These are phyloP conservation scores for Atta texana DNA, from an alignment of 1,140 invertebrate species.

Conservation along the genomic window DNA sequence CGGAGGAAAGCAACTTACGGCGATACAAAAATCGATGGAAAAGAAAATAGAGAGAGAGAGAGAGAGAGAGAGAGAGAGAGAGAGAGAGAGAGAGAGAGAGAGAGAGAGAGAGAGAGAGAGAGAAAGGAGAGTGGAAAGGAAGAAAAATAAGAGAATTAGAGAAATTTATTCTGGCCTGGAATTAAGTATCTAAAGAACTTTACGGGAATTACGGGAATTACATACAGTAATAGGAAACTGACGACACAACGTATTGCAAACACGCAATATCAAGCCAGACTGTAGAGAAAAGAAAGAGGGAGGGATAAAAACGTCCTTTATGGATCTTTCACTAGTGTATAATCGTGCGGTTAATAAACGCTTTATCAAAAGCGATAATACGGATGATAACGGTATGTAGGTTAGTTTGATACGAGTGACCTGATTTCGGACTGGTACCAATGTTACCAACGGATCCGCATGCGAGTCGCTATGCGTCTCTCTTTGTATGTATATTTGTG, in stretches of 20 bases:
- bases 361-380: constrained; percentile 84
- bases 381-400: constrained; percentile 84
- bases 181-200: not conserved
- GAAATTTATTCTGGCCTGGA: not conserved
- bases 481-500: constrained; percentile 31
- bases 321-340: constrained; percentile 72
- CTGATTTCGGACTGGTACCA: constrained; percentile 80
- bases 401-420: constrained; percentile 85
- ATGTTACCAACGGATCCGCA: constrained; percentile 72
- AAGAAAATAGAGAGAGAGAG: not conserved
- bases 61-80: no score
- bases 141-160: not conserved
- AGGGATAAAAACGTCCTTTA: constrained; percentile 56
- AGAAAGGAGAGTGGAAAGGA: not conserved
- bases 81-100: no score
- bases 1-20: not conserved
- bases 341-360: constrained; percentile 83
- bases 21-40: not conserved
- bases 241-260: not conserved
- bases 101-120: no score
- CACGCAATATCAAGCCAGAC: not conserved
- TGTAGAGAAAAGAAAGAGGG: not conserved
- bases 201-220: not conserved
- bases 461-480: constrained; percentile 62
- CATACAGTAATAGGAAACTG: not conserved